phyloP scores from a whole-genome alignment of 2,797 vertebrate genomes.

The Zenarchopterus dispar region DNA sequence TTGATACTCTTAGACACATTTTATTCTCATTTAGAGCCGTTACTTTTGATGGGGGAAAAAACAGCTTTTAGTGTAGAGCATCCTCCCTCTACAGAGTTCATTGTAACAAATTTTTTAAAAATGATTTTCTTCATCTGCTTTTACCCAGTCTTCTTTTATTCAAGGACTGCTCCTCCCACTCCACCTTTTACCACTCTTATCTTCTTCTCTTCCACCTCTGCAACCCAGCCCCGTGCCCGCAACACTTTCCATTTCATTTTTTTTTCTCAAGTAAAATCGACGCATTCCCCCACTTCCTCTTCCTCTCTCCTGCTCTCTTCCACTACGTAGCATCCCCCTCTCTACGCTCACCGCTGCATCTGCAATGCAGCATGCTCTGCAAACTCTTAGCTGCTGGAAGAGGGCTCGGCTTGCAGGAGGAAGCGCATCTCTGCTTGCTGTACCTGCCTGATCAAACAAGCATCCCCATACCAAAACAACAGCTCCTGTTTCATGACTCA shows the following conservation, averaged over 20 bases:
- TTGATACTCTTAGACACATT: too few relatives aligned
- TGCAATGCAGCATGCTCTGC: slow-evolving; percentile 84
- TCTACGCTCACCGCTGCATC: slow-evolving; percentile 66
- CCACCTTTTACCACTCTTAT: not conserved
- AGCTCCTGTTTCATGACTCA: slow-evolving; percentile 57
- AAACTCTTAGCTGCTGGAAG: slow-evolving; percentile 49
- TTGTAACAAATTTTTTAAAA: too few relatives aligned
- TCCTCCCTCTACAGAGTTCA: too few relatives aligned
- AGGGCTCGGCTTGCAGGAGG: slow-evolving; percentile 52
- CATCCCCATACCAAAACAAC: slow-evolving; percentile 37
- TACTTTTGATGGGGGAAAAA: too few relatives aligned
- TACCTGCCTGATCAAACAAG: slow-evolving; percentile 52
- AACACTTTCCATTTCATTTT: not conserved
- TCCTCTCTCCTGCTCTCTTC: slow-evolving; percentile 22
- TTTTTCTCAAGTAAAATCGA: slow-evolving; percentile 19
- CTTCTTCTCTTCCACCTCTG: not conserved
- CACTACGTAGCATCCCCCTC: slow-evolving; percentile 40
- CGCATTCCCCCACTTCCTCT: slow-evolving; percentile 27
- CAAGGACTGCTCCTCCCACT: slow-evolving; percentile 4
- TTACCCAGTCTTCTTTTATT: not conserved
- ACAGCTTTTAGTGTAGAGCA: too few relatives aligned
- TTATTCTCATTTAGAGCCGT: too few relatives aligned
- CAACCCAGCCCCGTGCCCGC: not conserved
- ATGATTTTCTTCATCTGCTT: too few relatives aligned
- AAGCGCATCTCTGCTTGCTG: slow-evolving; percentile 44